These are phyloP conservation scores for Oryzias curvinotus DNA, from an alignment of 2,113 vertebrate species.

Conservation along the genomic window DNA sequence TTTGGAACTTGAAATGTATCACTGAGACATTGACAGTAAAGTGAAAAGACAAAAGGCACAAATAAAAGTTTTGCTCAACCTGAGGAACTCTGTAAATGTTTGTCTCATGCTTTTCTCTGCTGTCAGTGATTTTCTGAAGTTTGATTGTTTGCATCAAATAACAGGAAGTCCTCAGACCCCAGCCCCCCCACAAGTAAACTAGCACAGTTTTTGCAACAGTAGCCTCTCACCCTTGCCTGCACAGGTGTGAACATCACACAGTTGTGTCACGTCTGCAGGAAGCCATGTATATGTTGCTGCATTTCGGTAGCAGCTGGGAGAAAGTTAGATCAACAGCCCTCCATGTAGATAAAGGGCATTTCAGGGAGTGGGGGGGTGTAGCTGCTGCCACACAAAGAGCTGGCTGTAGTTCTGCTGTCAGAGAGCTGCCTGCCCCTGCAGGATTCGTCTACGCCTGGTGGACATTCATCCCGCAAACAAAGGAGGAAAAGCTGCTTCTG, in stretches of 20 bases:
- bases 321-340: constrained; percentile 50
- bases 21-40: too few species aligned
- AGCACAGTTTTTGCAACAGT: neutral
- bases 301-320: constrained; percentile 5
- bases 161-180: constrained; percentile 22
- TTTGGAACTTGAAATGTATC: too few species aligned
- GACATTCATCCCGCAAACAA: constrained; percentile 14
- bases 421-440: constrained; percentile 26
- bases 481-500: neutral
- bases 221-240: constrained; percentile 4
- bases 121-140: neutral
- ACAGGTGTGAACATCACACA: constrained; percentile 8
- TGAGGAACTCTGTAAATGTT: neutral
- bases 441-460: constrained; percentile 16
- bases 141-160: neutral
- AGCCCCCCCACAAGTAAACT: neutral
- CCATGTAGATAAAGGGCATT: constrained; percentile 49
- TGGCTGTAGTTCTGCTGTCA: constrained; percentile 32
- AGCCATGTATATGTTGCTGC: neutral
- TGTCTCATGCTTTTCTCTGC: constrained; percentile 8
- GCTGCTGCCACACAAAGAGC: constrained; percentile 34
- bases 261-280: constrained; percentile 4
- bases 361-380: constrained; percentile 25
- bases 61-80: too few species aligned
- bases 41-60: too few species aligned